Base-by-base conservation (phyloP, 2,797 vertebrate species). In the Helostoma temminkii region DNA sequence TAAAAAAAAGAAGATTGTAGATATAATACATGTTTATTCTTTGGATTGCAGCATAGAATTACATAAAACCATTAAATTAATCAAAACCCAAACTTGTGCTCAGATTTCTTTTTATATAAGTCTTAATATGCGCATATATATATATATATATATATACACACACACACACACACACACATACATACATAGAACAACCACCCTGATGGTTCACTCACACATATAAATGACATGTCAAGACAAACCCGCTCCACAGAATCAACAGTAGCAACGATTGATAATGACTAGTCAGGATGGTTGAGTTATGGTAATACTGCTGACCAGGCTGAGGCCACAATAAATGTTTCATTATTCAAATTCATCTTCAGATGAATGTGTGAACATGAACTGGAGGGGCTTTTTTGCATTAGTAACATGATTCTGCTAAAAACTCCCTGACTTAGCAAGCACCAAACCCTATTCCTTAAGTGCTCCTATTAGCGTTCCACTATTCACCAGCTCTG, bases 11-110 rank as follows among this genome's bases (percentile, higher is more conserved):
- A 82, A 85, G 90, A 87, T 84, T 88, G 91, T 93, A 94, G 94
- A 94, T 93, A 95, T 93, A 93, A 94, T 93, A 96, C 93, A 95
- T 87, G 90, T 93, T 92, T 92, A 93, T 85, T 97, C 96, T 97
- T 97, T 97, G 96, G 96, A 95, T 95, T 95, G 95, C 87, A 97
- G 96, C 96, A 94, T 94, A 78, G 36, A 93, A 94, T 93, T 84
- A 94, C 90, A 89, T 72, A 76, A 80, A 85, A 89, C 89, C 92
- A 88, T 91, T 92, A 89, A 94, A 92, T 93, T 90, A 93, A 91
- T 92, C 86, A 91, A 93, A 92, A 91, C 83, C 86, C 85, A 88
- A 91, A 89, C 84, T 92, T 94, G 93, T 94, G 92, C 92, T 93
- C 90, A 91, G 89, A 89, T 90, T 84, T 86, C 63, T 83, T 50